Evolutionary conservation across 1,140 invertebrate genomes (phyloP).

Genomic region (Cyrtorhinus lividipennis): DNA sequence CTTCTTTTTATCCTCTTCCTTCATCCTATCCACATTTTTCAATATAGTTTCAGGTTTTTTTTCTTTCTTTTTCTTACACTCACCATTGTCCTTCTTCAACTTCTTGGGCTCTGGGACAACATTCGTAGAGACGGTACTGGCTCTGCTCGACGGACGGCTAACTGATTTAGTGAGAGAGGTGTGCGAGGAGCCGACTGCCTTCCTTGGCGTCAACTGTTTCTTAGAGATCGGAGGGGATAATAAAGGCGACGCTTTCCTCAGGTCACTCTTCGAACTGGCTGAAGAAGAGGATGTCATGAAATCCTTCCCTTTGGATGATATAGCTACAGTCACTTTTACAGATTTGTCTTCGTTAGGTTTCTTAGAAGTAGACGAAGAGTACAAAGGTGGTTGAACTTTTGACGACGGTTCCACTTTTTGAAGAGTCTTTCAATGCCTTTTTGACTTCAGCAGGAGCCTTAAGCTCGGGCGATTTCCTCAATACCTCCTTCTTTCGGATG

Average conservation of each 20-base stretch:
- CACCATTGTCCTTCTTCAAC: constrained; percentile 6
- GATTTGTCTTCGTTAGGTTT: constrained; percentile 33
- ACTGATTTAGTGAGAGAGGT: not conserved
- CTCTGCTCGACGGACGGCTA: constrained; percentile 5
- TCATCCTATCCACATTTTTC: constrained; percentile 25
- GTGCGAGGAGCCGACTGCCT: not conserved
- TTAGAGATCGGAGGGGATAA: not conserved
- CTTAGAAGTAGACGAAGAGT: constrained; percentile 28
- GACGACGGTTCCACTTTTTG: constrained; percentile 29
- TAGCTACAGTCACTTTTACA: constrained; percentile 32
- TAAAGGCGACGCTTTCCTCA: constrained; percentile 9
- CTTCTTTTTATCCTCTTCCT: constrained; percentile 27
- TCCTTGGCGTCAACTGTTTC: constrained; percentile 13
- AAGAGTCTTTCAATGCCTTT: constrained; percentile 36
- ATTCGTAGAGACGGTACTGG: not conserved
- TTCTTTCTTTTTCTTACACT: constrained; percentile 22
- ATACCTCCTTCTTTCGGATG: constrained; percentile 14
- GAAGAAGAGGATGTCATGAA: constrained; percentile 27
- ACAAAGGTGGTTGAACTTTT: constrained; percentile 32
- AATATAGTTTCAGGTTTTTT: constrained; percentile 21
- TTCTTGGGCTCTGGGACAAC: not conserved
- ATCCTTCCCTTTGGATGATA: constrained; percentile 35
- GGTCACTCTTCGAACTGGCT: constrained; percentile 18
- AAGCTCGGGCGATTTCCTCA: constrained; percentile 37
- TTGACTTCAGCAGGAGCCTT: constrained; percentile 42